A percentile compares a stretch with the other conserved stretches of the same genome.
Evolutionary conservation across 2,113 vertebrate species (phyloP).

Genomic region (Nyctereutes procyonoides): DNA sequence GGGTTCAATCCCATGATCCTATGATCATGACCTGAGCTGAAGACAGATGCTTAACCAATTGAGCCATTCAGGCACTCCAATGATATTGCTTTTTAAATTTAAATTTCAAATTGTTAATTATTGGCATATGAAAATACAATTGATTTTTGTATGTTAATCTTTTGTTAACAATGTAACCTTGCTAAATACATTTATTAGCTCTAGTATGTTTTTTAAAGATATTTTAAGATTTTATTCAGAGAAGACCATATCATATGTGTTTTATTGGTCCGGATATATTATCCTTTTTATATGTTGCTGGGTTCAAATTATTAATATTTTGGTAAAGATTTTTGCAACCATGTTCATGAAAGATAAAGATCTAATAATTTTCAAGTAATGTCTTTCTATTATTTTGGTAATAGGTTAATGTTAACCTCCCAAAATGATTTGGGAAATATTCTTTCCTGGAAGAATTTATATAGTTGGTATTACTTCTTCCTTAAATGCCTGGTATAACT

Average conservation of each 20-base stretch:
- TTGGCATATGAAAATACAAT: not conserved
- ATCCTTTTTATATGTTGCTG: not conserved
- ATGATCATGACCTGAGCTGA: no score
- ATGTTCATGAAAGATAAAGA: not conserved
- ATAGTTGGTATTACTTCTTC: not conserved
- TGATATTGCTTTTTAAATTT: not conserved
- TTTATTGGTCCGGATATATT: not conserved
- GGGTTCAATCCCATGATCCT: no score
- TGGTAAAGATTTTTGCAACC: not conserved
- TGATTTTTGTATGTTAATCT: not conserved
- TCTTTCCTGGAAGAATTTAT: not conserved
- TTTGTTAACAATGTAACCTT: not conserved
- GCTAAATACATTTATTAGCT: not conserved
- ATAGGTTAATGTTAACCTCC: not conserved
- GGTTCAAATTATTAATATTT: slow-evolving; percentile 9
- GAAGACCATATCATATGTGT: not conserved
- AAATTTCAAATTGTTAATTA: not conserved
- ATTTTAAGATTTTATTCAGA: slow-evolving; percentile 1
- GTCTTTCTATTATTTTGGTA: not conserved
- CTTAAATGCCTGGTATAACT: not conserved
- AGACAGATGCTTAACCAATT: no score
- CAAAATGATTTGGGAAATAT: not conserved
- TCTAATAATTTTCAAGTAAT: not conserved
- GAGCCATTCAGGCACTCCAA: not conserved
- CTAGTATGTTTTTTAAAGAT: not conserved